Conservation (phyloP, 2,888 invertebrate species). For the Tanytarsus gracilentus region DNA sequence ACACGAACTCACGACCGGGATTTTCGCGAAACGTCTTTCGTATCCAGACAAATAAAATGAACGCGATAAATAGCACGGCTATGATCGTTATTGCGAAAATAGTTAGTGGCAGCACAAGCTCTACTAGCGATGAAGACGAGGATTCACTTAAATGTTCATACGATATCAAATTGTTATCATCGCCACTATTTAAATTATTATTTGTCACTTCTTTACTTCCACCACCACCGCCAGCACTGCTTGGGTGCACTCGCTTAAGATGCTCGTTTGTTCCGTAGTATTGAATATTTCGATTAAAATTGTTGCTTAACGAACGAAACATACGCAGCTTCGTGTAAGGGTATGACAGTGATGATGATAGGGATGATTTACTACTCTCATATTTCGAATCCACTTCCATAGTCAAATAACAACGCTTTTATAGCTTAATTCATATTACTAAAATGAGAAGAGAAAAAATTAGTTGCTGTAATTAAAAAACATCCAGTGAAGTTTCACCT, state of each 20-base stretch:
- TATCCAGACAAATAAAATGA: slow-evolving; percentile 32
- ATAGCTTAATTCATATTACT: not conserved
- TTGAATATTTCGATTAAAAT: slow-evolving; percentile 16
- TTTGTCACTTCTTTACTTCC: too few relatives aligned
- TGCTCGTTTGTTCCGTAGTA: slow-evolving; percentile 15
- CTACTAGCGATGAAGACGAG: slow-evolving; percentile 28
- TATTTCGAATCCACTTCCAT: slow-evolving; percentile 19
- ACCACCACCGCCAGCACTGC: too few relatives aligned
- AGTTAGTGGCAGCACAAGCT: slow-evolving; percentile 32
- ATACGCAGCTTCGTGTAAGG: not conserved
- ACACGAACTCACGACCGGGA: not conserved
- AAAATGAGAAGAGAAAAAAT: not conserved
- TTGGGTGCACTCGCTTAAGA: slow-evolving; percentile 10
- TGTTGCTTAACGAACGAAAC: slow-evolving; percentile 20
- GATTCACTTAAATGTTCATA: slow-evolving; percentile 28
- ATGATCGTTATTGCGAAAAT: slow-evolving; percentile 32
- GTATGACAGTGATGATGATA: not conserved
- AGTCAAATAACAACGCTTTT: too few relatives aligned
- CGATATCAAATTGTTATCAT: slow-evolving; percentile 22
- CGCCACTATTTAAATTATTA: not conserved
- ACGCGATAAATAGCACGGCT: slow-evolving; percentile 31
- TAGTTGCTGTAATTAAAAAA: not conserved
- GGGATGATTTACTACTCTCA: slow-evolving; percentile 8
- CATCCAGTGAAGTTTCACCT: not conserved
- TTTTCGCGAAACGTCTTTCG: slow-evolving; percentile 30